A percentile compares a stretch with the other conserved stretches of the same genome.
phyloP scores from a whole-genome alignment of 2,113 vertebrate genomes.

The Sula dactylatra region DNA sequence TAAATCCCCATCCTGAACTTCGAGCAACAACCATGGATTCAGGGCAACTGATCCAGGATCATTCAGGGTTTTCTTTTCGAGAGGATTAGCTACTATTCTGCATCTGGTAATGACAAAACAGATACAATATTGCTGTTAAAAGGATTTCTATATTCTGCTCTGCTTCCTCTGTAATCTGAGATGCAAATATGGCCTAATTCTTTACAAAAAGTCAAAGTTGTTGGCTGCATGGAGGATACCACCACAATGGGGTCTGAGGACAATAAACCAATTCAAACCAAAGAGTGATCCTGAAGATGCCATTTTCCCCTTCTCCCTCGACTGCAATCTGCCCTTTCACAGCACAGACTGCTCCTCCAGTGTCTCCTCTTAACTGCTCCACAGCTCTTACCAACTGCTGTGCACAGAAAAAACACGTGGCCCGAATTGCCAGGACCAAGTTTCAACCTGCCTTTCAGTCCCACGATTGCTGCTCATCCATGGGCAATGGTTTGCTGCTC shows the following conservation, averaged over 20 bases:
- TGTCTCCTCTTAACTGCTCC: not conserved
- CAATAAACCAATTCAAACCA: not conserved
- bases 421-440: not conserved
- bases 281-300: not conserved
- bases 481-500: rapidly evolving
- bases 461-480: rapidly evolving
- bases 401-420: not conserved
- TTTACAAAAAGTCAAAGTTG: not conserved
- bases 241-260: not conserved
- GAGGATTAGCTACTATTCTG: not conserved
- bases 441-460: not conserved
- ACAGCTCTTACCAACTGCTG: not conserved
- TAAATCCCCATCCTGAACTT: not conserved
- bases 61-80: not conserved
- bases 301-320: rapidly evolving
- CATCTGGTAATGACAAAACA: not conserved
- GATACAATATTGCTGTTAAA: not conserved
- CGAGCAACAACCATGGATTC: not conserved
- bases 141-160: not conserved
- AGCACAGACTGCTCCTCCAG: not conserved
- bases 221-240: not conserved
- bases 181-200: not conserved
- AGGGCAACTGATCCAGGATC: not conserved
- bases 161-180: not conserved
- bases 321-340: not conserved